Percentiles rank a stretch among this genome's conserved stretches.
These are phyloP conservation scores for Falco punctatus DNA, from an alignment of 2,113 vertebrate species.

Conservation along the genomic window DNA sequence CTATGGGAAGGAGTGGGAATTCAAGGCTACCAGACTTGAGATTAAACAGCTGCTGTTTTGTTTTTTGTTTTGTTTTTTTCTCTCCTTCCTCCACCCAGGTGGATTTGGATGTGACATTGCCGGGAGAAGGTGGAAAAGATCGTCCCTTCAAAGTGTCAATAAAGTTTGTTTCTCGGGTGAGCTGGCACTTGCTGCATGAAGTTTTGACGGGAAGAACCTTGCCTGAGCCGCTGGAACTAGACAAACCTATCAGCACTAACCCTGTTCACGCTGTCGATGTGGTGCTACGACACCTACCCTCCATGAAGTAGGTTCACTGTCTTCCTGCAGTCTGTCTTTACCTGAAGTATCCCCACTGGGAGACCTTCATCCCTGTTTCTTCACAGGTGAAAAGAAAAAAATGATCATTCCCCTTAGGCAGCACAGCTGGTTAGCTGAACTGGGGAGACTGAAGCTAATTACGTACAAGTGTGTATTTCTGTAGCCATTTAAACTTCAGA, in stretches of 20 bases:
- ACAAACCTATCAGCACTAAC: constrained; percentile 99
- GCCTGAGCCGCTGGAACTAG: constrained; percentile 96
- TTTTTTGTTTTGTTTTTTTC: neutral
- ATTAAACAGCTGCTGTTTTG: neutral
- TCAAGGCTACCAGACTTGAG: neutral
- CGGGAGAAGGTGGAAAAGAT: constrained; percentile 97
- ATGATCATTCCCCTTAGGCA: neutral
- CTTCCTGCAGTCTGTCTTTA: constrained; percentile 52
- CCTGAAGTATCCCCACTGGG: constrained; percentile 2
- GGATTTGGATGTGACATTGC: constrained; percentile 99
- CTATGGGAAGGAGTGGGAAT: neutral
- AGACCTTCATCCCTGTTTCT: constrained; percentile 21
- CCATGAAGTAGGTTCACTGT: constrained; percentile 93
- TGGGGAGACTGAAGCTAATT: neutral
- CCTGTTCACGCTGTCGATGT: constrained; percentile 98
- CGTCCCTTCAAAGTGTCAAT: constrained; percentile 97
- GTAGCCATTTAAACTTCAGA: neutral
- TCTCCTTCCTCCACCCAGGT: constrained; percentile 76
- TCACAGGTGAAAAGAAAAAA: neutral
- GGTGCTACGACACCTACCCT: constrained; percentile 97
- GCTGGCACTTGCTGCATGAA: constrained; percentile 98
- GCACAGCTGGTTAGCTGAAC: neutral
- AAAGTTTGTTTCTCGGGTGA: constrained; percentile 98
- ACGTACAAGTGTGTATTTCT: neutral
- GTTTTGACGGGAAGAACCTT: constrained; percentile 95